A percentile compares a stretch with the other conserved stretches of the same genome.
These are phyloP conservation scores for Entelurus aequoreus DNA, from an alignment of 2,113 vertebrate genomes.

Conservation along the genomic window DNA sequence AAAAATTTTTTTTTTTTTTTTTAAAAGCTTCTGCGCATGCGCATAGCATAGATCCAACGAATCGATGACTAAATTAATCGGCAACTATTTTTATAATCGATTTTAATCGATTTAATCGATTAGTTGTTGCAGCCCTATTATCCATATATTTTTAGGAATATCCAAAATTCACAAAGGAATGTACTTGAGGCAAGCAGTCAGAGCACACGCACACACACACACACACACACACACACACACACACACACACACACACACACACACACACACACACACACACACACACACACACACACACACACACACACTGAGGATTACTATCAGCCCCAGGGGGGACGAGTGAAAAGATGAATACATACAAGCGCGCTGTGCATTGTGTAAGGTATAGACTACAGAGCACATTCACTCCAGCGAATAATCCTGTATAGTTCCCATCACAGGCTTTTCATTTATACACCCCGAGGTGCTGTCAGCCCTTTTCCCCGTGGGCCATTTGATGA, in stretches of 20 bases:
- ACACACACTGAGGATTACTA: conserved; percentile 24
- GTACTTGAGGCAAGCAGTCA: conserved; percentile 21
- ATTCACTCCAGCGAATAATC: conserved; percentile 17
- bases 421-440: conserved; percentile 23
- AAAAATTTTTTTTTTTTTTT: too few species aligned
- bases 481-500: conserved; percentile 33
- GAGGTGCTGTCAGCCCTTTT: conserved; percentile 28
- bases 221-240: too few species aligned
- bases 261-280: not conserved
- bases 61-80: too few species aligned
- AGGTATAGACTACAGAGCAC: conserved; percentile 3
- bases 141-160: too few species aligned
- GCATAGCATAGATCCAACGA: too few species aligned
- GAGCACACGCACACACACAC: too few species aligned
- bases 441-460: conserved; percentile 35
- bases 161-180: too few species aligned
- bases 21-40: too few species aligned
- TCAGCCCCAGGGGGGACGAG: conserved; percentile 30
- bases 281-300: conserved; percentile 7
- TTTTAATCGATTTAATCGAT: too few species aligned
- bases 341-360: conserved; percentile 37
- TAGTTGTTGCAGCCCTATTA: too few species aligned
- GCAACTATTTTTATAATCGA: too few species aligned
- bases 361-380: conserved; percentile 27
- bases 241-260: not conserved